These are phyloP conservation scores for Heliothis subflexa DNA, from an alignment of 1,140 invertebrate species.

Conservation along the genomic window DNA sequence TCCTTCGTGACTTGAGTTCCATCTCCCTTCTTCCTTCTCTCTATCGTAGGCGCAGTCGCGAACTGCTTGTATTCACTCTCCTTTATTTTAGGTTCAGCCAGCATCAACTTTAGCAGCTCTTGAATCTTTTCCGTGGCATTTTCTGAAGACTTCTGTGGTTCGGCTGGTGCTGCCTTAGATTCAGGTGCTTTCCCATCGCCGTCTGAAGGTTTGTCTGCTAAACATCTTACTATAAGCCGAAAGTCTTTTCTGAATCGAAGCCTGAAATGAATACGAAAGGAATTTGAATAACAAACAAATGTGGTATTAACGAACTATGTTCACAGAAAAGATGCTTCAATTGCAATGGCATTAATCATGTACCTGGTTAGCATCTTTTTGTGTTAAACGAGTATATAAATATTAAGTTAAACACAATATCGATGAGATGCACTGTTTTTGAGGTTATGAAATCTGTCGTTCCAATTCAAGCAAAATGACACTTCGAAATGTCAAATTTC, in stretches of 20 bases:
- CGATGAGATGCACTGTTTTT: not conserved
- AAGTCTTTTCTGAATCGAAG: conserved; percentile 71
- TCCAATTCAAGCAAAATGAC: conserved; percentile 27
- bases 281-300: no score
- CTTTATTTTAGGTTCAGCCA: conserved; percentile 74
- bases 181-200: conserved; percentile 64
- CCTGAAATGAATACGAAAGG: conserved; percentile 58
- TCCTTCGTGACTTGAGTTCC: conserved; percentile 72
- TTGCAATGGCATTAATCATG: not conserved
- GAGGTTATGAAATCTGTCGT: conserved; percentile 41
- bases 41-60: conserved; percentile 71
- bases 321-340: not conserved
- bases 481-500: not conserved
- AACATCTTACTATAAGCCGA: conserved; percentile 67
- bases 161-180: conserved; percentile 53
- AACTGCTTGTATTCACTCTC: conserved; percentile 74
- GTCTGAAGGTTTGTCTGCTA: conserved; percentile 75
- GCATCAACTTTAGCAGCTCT: conserved; percentile 79
- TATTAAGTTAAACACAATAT: conserved; percentile 1
- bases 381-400: not conserved
- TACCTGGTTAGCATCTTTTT: conserved; percentile 49
- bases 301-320: not conserved
- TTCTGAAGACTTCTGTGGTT: conserved; percentile 58
- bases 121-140: conserved; percentile 80
- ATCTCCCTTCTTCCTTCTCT: conserved; percentile 66